Evolutionary conservation across 1,140 invertebrate genomes (phyloP).

Genomic region (Eueides isabella): DNA sequence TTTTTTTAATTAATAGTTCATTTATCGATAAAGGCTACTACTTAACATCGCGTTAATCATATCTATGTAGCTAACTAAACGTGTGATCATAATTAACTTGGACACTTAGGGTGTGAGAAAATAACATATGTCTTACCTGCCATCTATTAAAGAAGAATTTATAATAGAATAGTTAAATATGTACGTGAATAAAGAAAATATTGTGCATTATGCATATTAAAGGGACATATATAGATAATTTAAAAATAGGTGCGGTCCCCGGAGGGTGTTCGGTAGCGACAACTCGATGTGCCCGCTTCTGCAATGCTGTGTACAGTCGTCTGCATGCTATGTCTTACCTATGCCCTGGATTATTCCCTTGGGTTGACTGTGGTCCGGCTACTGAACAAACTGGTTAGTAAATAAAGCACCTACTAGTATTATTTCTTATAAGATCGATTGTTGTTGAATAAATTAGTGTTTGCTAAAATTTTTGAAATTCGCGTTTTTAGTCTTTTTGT

Average conservation of each 20-base stretch:
- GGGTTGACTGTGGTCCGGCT: slow-evolving; percentile 93
- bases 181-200: not conserved
- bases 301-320: slow-evolving; percentile 84
- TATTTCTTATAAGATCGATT: too few species aligned
- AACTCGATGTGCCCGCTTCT: slow-evolving; percentile 79
- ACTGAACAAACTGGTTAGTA: slow-evolving; percentile 87
- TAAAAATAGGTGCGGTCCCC: slow-evolving; percentile 74
- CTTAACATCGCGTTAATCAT: too few species aligned
- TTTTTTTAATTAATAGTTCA: too few species aligned
- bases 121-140: too few species aligned
- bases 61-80: too few species aligned
- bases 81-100: too few species aligned
- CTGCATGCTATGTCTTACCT: slow-evolving; percentile 89
- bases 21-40: too few species aligned
- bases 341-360: slow-evolving; percentile 93
- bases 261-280: slow-evolving; percentile 78
- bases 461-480: too few species aligned
- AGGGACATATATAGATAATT: not conserved
- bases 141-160: not conserved
- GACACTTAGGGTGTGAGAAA: too few species aligned
- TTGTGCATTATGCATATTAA: not conserved
- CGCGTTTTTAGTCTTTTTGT: too few species aligned
- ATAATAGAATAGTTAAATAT: not conserved
- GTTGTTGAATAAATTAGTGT: not conserved
- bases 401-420: not conserved